A percentile compares a stretch with the other conserved stretches of the same genome.
Conservation (phyloP, 2,113 vertebrate species). For the Coracopsis vasa region DNA sequence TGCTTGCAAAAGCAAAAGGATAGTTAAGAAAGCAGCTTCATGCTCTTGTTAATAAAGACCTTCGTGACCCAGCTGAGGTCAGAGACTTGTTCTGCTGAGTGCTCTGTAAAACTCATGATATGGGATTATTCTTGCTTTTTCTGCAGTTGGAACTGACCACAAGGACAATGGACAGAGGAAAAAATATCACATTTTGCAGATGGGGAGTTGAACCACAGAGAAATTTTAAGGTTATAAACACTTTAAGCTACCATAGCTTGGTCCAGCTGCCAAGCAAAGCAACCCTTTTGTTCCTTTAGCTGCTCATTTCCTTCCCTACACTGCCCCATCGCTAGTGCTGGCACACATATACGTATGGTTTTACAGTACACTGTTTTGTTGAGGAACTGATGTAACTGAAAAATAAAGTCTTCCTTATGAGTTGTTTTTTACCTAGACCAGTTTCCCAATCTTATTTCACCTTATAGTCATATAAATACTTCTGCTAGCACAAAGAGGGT, state of each 20-base stretch:
- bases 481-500: neutral
- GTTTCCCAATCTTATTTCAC: neutral
- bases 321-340: neutral
- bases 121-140: constrained; percentile 29
- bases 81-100: constrained; percentile 1
- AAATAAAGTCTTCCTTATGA: neutral
- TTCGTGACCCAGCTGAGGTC: constrained; percentile 53
- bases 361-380: neutral
- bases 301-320: constrained; percentile 16
- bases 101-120: constrained; percentile 19
- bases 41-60: constrained; percentile 36
- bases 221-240: constrained; percentile 16
- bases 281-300: constrained; percentile 32
- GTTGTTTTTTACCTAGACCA: neutral
- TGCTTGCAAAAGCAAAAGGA: constrained; percentile 20
- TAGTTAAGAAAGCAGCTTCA: constrained; percentile 40
- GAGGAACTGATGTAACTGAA: neutral
- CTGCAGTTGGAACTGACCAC: constrained; percentile 34
- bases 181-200: constrained; percentile 12
- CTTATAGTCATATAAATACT: neutral
- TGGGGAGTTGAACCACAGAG: constrained; percentile 25
- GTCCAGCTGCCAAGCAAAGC: constrained; percentile 53
- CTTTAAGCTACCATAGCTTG: neutral
- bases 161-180: neutral
- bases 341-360: neutral